These are phyloP conservation scores for Drosophila burlai DNA, from an alignment of 1,140 invertebrate genomes.

Conservation along the genomic window DNA sequence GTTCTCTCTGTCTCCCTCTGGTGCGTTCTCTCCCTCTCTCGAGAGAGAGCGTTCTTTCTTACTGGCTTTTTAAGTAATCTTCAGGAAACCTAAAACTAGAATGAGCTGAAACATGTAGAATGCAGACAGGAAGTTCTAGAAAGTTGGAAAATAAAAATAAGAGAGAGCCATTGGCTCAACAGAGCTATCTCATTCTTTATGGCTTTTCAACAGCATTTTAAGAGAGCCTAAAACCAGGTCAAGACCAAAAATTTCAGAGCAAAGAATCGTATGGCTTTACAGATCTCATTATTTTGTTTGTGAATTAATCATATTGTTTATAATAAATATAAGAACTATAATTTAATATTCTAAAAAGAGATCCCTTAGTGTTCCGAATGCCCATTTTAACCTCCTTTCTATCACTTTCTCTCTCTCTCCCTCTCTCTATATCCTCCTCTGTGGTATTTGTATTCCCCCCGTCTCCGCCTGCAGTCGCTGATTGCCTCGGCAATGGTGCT, in stretches of 20 bases:
- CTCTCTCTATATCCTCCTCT: slow-evolving; percentile 61
- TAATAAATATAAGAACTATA: not conserved
- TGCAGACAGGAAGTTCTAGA: not conserved
- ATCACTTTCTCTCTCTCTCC: slow-evolving; percentile 66
- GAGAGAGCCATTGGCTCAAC: not conserved
- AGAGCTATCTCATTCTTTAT: too few relatives aligned
- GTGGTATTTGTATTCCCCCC: slow-evolving; percentile 18
- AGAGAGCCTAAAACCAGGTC: not conserved
- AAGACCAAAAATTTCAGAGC: not conserved
- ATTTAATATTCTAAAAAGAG: not conserved
- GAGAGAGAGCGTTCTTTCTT: too few relatives aligned
- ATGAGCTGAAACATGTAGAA: too few relatives aligned
- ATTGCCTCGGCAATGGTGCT: slow-evolving; percentile 93
- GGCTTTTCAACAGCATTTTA: not conserved
- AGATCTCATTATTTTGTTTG: not conserved
- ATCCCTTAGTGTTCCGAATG: not conserved
- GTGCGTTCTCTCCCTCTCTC: too few relatives aligned
- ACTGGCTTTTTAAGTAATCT: too few relatives aligned
- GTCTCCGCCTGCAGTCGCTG: slow-evolving; percentile 86
- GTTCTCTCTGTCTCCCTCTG: too few relatives aligned
- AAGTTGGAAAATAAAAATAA: not conserved
- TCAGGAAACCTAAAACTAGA: too few relatives aligned
- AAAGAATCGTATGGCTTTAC: not conserved
- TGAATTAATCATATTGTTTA: not conserved
- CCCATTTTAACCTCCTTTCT: slow-evolving; percentile 22